phyloP scores from a whole-genome alignment of 2,888 invertebrate genomes.

The Ceriagrion tenellum region DNA sequence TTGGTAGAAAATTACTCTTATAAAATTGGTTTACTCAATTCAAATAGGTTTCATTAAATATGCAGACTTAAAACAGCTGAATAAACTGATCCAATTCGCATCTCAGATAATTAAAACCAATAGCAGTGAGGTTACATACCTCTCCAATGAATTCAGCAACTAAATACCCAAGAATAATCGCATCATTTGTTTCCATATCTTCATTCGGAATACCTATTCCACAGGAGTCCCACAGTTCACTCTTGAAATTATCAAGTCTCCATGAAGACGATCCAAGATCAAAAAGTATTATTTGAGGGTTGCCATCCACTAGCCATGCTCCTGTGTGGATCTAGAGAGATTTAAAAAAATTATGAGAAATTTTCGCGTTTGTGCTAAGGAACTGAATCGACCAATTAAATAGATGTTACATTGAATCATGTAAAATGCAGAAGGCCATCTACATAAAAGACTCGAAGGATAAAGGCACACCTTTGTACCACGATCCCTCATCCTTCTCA shows the following conservation, averaged over 20 bases:
- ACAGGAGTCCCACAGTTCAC: constrained; percentile 94
- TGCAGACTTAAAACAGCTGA: too few relatives aligned
- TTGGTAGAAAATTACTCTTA: too few relatives aligned
- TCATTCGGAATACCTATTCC: constrained; percentile 96
- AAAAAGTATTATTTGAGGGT: constrained; percentile 98
- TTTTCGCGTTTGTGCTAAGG: not conserved
- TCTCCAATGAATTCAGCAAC: constrained; percentile 95
- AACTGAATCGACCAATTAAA: not conserved
- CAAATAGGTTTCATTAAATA: not conserved
- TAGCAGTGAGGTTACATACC: constrained; percentile 79
- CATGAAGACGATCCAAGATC: constrained; percentile 98
- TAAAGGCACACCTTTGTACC: constrained; percentile 88
- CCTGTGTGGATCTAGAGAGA: constrained; percentile 89
- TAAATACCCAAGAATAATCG: constrained; percentile 97
- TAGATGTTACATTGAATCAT: not conserved
- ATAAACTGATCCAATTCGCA: too few relatives aligned
- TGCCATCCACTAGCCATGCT: constrained; percentile 99
- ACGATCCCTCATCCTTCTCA: constrained; percentile 87
- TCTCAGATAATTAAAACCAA: not conserved
- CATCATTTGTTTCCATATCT: constrained; percentile 97
- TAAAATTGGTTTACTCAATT: not conserved
- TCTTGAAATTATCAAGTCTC: constrained; percentile 97
- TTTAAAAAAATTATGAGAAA: not conserved
- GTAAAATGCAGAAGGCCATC: too few relatives aligned
- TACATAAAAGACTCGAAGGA: not conserved